Base-by-base conservation (phyloP, 30 jellyfish, hydroid and myxozoan genomes). In the Nemopilema nomurai region DNA sequence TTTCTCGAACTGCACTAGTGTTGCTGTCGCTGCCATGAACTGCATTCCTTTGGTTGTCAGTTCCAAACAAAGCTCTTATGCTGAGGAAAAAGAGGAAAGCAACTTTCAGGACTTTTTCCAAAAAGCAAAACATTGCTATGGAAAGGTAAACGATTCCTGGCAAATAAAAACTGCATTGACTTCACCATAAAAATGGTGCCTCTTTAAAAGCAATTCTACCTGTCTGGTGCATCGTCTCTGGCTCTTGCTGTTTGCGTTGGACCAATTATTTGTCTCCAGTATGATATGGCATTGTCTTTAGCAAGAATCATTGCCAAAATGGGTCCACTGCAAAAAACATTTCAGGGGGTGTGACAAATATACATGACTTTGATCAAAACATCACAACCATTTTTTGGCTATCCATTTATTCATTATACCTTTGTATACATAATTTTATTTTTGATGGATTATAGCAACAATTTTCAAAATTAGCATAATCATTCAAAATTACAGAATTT, bases 11-110 rank as follows among this genome's bases (percentile, higher is more conserved):
- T 6, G 98, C 98, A 74, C 97, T 89, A 32, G 87, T 33, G 8
- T 69, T n/a, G 68, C 98, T 93, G 74, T 93, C 98, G 78, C 98
- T 93, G 0, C 98, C 98, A 83, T 93, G 98, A 18, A 93, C 97
- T 9, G 98, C 98, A 84, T 93, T 93, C 49, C 87, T 67, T 64
- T 93, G 97, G 49, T 82, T 82, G 92, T 93, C 98, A 27, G 98
- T 93, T 16, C 98, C 98, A 93, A 80, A 93, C 79, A 93, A 69
- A 0, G 98, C 98, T 17, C 98, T 84, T 25, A 93, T 20, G 74
- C 98, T 93, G 33, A 0, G 69, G 83, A 13, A 64, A 68, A 13
- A 18, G 41, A 19, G n/a, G 41, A 16, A 8, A 28, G 8, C 33
- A 1, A 32, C 17, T 7, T 29, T n/a, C 20, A 6, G 26, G 28